A percentile compares a stretch with the other conserved stretches of the same genome.
These are phyloP conservation scores for Cossypha niveicapilla DNA, from an alignment of 2,797 vertebrate genomes.

Conservation along the genomic window DNA sequence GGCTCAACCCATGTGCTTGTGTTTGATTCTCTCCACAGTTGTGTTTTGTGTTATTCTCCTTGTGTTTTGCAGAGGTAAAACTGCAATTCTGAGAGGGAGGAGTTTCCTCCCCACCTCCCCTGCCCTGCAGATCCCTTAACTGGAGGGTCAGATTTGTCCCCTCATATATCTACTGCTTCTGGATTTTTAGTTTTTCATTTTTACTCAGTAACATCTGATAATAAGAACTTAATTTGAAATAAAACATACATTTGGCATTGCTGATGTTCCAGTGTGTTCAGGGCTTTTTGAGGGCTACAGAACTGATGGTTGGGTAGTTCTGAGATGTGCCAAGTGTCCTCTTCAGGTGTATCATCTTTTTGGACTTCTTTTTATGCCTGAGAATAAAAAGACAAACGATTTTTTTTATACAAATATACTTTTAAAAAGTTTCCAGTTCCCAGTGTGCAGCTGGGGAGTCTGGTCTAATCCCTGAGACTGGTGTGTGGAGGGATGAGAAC, in stretches of 20 bases:
- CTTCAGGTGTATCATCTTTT: background rate
- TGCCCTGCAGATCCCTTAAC: rapidly evolving
- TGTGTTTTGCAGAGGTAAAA: background rate
- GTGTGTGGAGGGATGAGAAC: background rate
- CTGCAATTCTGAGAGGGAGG: background rate
- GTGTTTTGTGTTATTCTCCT: background rate
- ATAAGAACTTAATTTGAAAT: background rate
- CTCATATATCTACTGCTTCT: background rate
- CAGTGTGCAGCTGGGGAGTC: background rate
- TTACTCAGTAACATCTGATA: background rate
- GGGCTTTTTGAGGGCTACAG: background rate
- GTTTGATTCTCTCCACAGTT: background rate
- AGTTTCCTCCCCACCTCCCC: background rate
- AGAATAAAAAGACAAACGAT: background rate
- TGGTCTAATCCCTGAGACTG: background rate
- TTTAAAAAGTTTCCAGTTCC: background rate
- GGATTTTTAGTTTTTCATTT: background rate
- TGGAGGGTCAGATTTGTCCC: background rate
- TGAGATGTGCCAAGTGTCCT: background rate
- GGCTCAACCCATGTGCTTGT: background rate
- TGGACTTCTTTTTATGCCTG: background rate
- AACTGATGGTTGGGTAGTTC: background rate
- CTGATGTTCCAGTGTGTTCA: background rate
- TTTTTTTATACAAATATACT: background rate
- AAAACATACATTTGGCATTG: background rate